phyloP scores from a whole-genome alignment of 2,113 vertebrate species.

The Neogobius melanostomus region DNA sequence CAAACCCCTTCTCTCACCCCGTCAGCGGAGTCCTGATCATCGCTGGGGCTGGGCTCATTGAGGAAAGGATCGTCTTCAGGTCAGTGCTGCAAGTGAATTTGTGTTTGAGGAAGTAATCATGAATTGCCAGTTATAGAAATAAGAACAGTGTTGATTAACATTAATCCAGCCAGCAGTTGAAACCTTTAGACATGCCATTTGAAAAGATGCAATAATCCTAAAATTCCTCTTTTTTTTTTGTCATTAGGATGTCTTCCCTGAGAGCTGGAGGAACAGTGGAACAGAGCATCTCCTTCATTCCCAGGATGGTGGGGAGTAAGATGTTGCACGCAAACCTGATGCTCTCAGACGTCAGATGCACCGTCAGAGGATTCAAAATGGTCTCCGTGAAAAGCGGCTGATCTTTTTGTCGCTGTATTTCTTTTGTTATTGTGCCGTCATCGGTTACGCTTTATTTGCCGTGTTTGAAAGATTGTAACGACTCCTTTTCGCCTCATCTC shows the following conservation, averaged over 20 bases:
- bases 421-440: not conserved
- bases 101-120: too few species aligned
- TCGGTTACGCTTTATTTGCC: not conserved
- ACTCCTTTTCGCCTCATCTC: not conserved
- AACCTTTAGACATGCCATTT: too few species aligned
- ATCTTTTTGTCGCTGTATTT: not conserved
- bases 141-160: too few species aligned
- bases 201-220: not conserved
- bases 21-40: conserved; percentile 68
- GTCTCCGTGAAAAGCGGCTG: conserved; percentile 45
- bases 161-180: too few species aligned
- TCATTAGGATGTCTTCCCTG: conserved; percentile 47
- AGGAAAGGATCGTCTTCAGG: conserved; percentile 54
- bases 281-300: conserved; percentile 44
- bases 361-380: conserved; percentile 64
- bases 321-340: conserved; percentile 67
- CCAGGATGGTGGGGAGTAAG: conserved; percentile 52
- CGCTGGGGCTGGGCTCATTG: conserved; percentile 59
- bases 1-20: conserved; percentile 59
- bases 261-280: conserved; percentile 42
- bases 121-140: too few species aligned
- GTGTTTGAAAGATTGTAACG: not conserved
- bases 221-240: not conserved
- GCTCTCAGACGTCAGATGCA: conserved; percentile 28
- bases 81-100: conserved; percentile 34